A percentile compares a stretch with the other conserved stretches of the same genome.
phyloP scores from a whole-genome alignment of 2,113 vertebrate species.

The Pangasianodon gigas region DNA sequence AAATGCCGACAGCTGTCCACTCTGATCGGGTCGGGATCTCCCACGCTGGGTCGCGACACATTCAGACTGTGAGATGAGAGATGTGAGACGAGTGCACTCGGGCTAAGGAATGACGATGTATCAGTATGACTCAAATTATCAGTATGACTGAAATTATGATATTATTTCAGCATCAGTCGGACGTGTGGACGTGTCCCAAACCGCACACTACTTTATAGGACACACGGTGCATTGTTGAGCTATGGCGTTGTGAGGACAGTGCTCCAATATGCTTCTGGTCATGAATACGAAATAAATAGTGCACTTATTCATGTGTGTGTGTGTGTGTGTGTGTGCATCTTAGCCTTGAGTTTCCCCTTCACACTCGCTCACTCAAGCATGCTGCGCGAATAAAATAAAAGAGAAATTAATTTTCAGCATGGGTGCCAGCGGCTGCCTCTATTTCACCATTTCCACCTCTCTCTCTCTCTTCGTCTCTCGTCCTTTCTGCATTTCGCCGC shows the following conservation, averaged over 20 bases:
- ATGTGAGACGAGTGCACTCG: conserved; percentile 2
- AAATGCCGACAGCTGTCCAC: conserved; percentile 66
- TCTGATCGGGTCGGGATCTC: conserved; percentile 43
- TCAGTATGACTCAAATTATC: not conserved
- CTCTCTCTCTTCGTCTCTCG: conserved; percentile 3
- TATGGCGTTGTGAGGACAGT: not conserved
- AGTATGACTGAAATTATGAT: not conserved
- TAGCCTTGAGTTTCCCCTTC: conserved; percentile 52
- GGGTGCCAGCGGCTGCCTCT: conserved; percentile 39
- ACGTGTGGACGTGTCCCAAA: not conserved
- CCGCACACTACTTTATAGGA: not conserved
- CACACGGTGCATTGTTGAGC: not conserved
- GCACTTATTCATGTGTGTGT: conserved; percentile 1
- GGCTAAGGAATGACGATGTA: not conserved
- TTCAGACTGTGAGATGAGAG: conserved; percentile 29
- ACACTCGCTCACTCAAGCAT: conserved; percentile 50
- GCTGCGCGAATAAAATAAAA: conserved; percentile 49
- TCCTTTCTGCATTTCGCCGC: conserved; percentile 44
- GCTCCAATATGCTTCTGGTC: not conserved
- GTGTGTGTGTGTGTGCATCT: not conserved
- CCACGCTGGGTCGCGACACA: conserved; percentile 10
- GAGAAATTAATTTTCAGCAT: conserved; percentile 57
- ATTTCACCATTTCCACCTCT: not conserved
- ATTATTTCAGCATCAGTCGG: not conserved
- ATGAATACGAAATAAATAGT: conserved; percentile 17